These are phyloP conservation scores for Rafetus swinhoei DNA, from an alignment of 2,113 vertebrate species.

Conservation along the genomic window DNA sequence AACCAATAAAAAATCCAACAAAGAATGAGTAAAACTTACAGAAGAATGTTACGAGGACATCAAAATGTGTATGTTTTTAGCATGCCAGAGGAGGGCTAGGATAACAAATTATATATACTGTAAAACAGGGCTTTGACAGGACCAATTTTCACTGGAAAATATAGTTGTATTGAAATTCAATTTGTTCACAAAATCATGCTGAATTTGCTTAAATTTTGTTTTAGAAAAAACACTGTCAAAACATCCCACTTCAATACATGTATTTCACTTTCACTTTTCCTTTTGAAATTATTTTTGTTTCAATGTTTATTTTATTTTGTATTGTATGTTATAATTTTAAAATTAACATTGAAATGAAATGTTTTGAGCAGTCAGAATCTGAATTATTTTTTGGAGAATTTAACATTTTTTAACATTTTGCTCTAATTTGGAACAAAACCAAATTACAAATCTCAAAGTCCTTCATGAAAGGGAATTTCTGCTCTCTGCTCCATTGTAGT, in stretches of 20 bases:
- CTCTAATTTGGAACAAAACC: neutral
- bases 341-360: neutral
- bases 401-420: neutral
- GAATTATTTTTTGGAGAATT: fast-evolving
- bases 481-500: neutral
- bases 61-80: too few relatives aligned
- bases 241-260: too few relatives aligned
- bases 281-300: neutral
- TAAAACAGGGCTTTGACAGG: neutral
- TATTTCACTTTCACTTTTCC: neutral
- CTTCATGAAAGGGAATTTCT: neutral
- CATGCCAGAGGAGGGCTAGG: neutral
- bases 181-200: fast-evolving
- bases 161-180: neutral
- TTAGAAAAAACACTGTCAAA: neutral
- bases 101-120: neutral
- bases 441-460: neutral
- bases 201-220: neutral
- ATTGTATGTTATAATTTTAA: neutral
- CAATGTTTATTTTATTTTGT: neutral
- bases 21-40: conserved; percentile 9
- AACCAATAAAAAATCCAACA: neutral
- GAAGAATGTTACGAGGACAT: neutral
- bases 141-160: neutral
- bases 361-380: neutral